A percentile compares a stretch with the other conserved stretches of the same genome.
phyloP scores from a whole-genome alignment of 1,140 invertebrate genomes.

The Dendroctonus ponderosae region DNA sequence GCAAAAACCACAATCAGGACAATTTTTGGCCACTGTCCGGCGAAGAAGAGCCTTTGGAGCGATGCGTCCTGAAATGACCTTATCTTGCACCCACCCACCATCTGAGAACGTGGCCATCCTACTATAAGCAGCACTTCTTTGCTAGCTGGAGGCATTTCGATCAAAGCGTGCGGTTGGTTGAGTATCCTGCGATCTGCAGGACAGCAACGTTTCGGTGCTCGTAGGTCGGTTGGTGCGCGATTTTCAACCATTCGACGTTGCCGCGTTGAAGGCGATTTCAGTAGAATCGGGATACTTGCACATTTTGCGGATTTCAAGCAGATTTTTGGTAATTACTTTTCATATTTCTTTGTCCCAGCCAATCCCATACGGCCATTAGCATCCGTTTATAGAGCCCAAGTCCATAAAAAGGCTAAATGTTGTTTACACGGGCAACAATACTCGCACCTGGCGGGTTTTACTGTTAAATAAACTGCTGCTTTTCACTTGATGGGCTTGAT shows the following conservation, averaged over 20 bases:
- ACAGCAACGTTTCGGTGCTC: constrained; percentile 25
- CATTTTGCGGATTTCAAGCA: background rate
- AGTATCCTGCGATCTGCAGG: constrained; percentile 30
- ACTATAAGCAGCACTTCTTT: constrained; percentile 26
- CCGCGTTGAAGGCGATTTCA: constrained; percentile 8
- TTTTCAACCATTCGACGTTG: constrained; percentile 10
- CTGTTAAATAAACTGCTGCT: too few species aligned
- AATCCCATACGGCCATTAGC: too few species aligned
- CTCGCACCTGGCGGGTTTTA: too few species aligned
- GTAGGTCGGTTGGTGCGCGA: constrained; percentile 23
- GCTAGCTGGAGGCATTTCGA: constrained; percentile 29
- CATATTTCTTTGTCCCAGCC: too few species aligned
- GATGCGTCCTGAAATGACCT: constrained; percentile 16
- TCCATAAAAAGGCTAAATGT: too few species aligned
- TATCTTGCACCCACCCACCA: constrained; percentile 24
- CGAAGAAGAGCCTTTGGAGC: background rate
- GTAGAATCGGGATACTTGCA: constrained; percentile 5
- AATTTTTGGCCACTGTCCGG: too few species aligned
- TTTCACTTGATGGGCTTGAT: too few species aligned
- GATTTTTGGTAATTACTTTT: too few species aligned
- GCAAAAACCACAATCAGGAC: too few species aligned
- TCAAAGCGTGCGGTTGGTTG: constrained; percentile 39
- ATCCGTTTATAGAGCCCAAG: too few species aligned
- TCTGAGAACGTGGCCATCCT: constrained; percentile 24
- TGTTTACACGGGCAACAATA: too few species aligned